phyloP scores from a whole-genome alignment of 2,797 vertebrate species.

The Hypotaenidia okinawae region DNA sequence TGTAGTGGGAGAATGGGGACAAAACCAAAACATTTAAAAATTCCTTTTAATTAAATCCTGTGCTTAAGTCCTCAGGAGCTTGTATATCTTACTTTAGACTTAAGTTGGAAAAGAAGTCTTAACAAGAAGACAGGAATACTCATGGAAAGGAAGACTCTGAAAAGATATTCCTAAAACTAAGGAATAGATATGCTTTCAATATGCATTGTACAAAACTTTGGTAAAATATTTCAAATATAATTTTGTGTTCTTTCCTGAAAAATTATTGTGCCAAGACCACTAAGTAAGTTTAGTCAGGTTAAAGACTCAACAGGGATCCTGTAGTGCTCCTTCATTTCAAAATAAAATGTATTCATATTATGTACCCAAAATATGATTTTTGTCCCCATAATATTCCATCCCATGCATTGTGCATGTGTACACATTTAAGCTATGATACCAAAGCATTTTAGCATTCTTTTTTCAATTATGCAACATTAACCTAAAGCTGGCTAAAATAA shows the following conservation, averaged over 20 bases:
- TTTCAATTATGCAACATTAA: neutral
- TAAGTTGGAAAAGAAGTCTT: neutral
- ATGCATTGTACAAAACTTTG: neutral
- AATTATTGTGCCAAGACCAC: neutral
- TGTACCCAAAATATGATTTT: fast-evolving
- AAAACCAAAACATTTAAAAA: neutral
- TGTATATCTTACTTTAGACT: neutral
- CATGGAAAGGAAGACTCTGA: neutral
- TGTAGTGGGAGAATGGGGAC: neutral
- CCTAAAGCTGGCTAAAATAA: neutral
- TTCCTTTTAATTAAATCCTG: neutral
- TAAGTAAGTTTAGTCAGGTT: neutral
- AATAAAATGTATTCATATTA: neutral
- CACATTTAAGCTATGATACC: fast-evolving
- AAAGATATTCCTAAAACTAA: neutral
- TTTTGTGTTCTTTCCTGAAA: neutral
- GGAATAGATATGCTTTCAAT: neutral
- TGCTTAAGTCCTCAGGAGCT: neutral
- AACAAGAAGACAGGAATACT: neutral
- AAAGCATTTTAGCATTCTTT: neutral
- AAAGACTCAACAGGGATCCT: neutral
- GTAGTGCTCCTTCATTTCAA: neutral
- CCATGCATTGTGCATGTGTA: fast-evolving
- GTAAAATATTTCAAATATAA: neutral
- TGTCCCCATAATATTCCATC: neutral